These are phyloP conservation scores for Corythaixoides concolor DNA, from an alignment of 2,113 vertebrate genomes.

Conservation along the genomic window DNA sequence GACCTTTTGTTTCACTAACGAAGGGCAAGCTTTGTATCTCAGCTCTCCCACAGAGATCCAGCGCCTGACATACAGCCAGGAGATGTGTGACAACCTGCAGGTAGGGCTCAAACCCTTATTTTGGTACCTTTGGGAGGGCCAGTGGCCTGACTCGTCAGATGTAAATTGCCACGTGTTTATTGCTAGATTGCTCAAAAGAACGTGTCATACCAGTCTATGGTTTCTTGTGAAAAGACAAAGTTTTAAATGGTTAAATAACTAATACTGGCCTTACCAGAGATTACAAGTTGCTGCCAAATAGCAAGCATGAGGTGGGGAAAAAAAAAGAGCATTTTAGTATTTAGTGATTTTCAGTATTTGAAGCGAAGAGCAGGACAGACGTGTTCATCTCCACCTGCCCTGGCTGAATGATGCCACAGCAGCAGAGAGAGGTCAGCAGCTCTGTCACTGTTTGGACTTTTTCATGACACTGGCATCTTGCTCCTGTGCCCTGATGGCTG, in stretches of 20 bases:
- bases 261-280: neutral
- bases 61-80: constrained; percentile 96
- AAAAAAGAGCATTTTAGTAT: neutral
- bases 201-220: neutral
- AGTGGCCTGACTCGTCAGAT: accelerated
- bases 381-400: neutral
- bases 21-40: constrained; percentile 94
- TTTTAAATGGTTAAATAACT: neutral
- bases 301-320: neutral
- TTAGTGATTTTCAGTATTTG: neutral
- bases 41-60: constrained; percentile 98
- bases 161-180: neutral
- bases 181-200: neutral
- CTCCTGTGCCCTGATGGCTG: neutral
- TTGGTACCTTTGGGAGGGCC: neutral
- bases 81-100: constrained; percentile 97
- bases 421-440: neutral
- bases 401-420: neutral
- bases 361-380: neutral
- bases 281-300: neutral
- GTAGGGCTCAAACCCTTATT: constrained; percentile 57
- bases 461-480: neutral
- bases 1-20: constrained; percentile 96
- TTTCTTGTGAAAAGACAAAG: neutral
- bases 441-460: neutral